Evolutionary conservation across 2,888 invertebrate species (phyloP).

Genomic region (Caenorhabditis becei): DNA sequence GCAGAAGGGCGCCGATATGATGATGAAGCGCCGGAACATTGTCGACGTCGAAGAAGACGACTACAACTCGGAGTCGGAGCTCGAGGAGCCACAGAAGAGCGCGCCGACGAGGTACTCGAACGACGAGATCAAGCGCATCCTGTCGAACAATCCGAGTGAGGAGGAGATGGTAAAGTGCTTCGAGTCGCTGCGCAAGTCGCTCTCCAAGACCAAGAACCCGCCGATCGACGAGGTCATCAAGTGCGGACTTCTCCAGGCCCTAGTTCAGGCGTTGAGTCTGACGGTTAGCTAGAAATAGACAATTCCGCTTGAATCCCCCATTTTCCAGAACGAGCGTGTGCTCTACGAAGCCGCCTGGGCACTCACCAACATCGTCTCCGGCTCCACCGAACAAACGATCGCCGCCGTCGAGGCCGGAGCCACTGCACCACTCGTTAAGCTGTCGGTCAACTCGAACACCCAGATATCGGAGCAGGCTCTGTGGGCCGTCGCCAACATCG

Average conservation of each 20-base stretch:
- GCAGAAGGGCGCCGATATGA: constrained; percentile 93
- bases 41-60: constrained; percentile 65
- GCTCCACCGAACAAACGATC: constrained; percentile 92
- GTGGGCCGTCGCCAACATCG: constrained; percentile 97
- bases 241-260: constrained; percentile 89
- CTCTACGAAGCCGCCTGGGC: constrained; percentile 98
- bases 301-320: no score
- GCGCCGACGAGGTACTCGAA: constrained; percentile 45
- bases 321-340: constrained; percentile 81
- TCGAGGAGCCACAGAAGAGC: constrained; percentile 34
- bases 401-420: constrained; percentile 87
- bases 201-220: constrained; percentile 92
- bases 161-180: constrained; percentile 75
- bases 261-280: constrained; percentile 87
- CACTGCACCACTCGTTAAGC: constrained; percentile 88
- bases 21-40: constrained; percentile 86
- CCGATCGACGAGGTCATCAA: constrained; percentile 92
- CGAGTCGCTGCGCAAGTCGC: constrained; percentile 86
- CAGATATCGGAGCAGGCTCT: constrained; percentile 89
- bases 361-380: constrained; percentile 92
- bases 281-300: constrained; percentile 55
- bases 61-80: constrained; percentile 24
- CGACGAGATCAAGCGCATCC: constrained; percentile 69
- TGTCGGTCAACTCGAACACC: constrained; percentile 86
- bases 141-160: constrained; percentile 70